These are phyloP conservation scores for Carapus acus DNA, from an alignment of 2,797 vertebrate genomes.

Conservation along the genomic window DNA sequence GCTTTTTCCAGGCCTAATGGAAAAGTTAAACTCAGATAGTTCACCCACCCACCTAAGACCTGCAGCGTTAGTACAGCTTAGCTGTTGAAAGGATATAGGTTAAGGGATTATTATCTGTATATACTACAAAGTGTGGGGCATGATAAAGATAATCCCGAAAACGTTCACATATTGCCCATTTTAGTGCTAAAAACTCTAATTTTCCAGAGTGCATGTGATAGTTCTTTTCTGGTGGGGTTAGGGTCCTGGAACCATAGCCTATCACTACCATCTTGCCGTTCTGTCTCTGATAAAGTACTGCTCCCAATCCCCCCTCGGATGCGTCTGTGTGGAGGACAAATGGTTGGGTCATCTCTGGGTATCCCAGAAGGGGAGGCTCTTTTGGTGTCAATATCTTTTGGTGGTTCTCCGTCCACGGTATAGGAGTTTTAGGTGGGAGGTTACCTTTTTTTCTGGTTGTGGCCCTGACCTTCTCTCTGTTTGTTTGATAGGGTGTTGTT, in stretches of 20 bases:
- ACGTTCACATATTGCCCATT: constrained; percentile 2
- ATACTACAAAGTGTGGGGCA: background rate
- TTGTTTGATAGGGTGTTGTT: background rate
- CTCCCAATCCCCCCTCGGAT: background rate
- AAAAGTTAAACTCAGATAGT: background rate
- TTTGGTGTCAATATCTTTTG: background rate
- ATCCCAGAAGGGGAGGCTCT: background rate
- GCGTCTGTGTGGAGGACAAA: background rate
- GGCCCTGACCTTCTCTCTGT: background rate
- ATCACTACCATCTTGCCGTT: background rate
- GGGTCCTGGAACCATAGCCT: background rate
- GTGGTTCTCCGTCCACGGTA: background rate
- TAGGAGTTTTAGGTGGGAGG: background rate
- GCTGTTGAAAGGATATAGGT: constrained; percentile 1
- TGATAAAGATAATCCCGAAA: constrained; percentile 2
- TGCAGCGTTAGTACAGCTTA: constrained; percentile 5
- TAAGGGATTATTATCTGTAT: background rate
- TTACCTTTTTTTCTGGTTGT: background rate
- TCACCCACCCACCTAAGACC: background rate
- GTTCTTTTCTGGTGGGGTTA: background rate
- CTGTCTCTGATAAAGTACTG: background rate
- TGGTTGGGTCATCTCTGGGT: background rate
- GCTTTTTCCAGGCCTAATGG: background rate
- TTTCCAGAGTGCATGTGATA: constrained; percentile 8
- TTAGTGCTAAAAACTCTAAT: background rate